Conservation (phyloP, 2,888 invertebrate species). For the Zaprionus obscuricornis region DNA sequence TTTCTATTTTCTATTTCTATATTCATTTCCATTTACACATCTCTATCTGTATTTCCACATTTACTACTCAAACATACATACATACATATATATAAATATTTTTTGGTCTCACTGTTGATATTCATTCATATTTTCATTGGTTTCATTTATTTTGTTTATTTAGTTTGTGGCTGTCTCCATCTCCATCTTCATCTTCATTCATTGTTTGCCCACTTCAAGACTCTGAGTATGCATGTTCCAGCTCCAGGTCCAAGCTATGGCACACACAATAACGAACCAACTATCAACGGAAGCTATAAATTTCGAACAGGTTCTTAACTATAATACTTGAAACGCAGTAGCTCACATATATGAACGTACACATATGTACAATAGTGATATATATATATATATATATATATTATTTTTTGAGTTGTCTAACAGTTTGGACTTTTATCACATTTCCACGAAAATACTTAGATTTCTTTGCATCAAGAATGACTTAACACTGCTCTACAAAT, state of each 20-base stretch:
- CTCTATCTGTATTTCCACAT: too few species aligned
- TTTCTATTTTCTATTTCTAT: too few species aligned
- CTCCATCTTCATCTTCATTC: slow-evolving; percentile 28
- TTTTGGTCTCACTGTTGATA: background rate
- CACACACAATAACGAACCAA: slow-evolving; percentile 20
- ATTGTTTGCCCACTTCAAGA: slow-evolving; percentile 21
- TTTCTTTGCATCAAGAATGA: slow-evolving; percentile 21
- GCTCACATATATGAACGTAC: slow-evolving; percentile 28
- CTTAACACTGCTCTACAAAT: slow-evolving; percentile 24
- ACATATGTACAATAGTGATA: slow-evolving; percentile 15
- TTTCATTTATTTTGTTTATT: slow-evolving; percentile 59
- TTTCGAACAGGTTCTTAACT: slow-evolving; percentile 60
- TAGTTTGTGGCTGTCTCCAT: slow-evolving; percentile 33
- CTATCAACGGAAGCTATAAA: slow-evolving; percentile 69
- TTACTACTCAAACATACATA: too few species aligned
- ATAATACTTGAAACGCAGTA: slow-evolving; percentile 40
- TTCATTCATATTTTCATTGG: slow-evolving; percentile 61
- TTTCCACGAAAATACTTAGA: slow-evolving; percentile 56
- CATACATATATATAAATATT: background rate
- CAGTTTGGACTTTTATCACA: slow-evolving; percentile 33
- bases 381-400: too few species aligned
- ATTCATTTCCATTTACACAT: too few species aligned
- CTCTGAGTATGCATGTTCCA: too few species aligned
- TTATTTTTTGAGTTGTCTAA: slow-evolving; percentile 39
- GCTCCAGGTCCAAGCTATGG: slow-evolving; percentile 46